Evolutionary conservation across 2,113 vertebrate genomes (phyloP).

Genomic region (Pongo abelii): DNA sequence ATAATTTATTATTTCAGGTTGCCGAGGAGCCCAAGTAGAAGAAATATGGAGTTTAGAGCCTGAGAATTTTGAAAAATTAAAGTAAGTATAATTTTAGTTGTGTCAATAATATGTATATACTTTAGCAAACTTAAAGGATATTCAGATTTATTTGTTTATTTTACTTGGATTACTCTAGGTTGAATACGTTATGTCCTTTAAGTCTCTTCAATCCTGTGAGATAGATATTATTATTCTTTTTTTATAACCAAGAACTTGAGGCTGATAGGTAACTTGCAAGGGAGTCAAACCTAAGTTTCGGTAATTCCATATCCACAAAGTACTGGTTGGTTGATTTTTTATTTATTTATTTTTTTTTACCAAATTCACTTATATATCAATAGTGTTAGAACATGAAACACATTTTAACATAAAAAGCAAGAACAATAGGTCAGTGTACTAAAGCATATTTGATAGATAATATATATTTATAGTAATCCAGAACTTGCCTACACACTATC

Average conservation of each 20-base stretch:
- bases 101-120: background rate
- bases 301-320: background rate
- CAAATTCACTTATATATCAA: background rate
- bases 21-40: constrained; percentile 97
- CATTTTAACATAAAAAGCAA: background rate
- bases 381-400: background rate
- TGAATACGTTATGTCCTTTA: background rate
- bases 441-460: background rate
- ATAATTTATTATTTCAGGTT: constrained; percentile 85
- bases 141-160: background rate
- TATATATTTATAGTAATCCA: background rate
- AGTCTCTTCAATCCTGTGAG: background rate
- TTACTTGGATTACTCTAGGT: background rate
- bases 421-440: background rate
- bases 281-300: background rate
- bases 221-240: background rate
- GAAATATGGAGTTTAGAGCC: constrained; percentile 99
- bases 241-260: background rate
- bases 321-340: background rate
- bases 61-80: constrained; percentile 98
- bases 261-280: background rate
- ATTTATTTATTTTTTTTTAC: background rate
- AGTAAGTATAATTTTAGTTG: constrained; percentile 85
- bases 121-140: constrained; percentile 9
- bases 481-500: background rate